These are phyloP conservation scores for Invenusta paracnida DNA, from an alignment of 2,888 invertebrate genomes.

Conservation along the genomic window DNA sequence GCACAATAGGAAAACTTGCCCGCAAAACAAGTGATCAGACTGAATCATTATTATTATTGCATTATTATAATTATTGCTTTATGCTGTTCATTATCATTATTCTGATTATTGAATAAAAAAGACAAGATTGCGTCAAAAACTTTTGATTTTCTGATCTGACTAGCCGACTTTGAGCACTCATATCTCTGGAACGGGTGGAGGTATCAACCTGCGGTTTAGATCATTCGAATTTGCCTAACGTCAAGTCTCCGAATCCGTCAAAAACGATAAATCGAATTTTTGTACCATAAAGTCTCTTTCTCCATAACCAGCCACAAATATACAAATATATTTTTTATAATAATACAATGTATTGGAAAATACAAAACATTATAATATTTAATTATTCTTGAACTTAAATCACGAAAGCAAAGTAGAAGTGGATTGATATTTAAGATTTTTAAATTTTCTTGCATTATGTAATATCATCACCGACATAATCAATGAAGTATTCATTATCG, in stretches of 20 bases:
- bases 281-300: slow-evolving; percentile 16
- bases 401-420: too few species aligned
- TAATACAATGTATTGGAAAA: background rate
- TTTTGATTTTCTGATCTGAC: slow-evolving; percentile 21
- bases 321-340: background rate
- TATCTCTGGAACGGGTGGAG: slow-evolving; percentile 29
- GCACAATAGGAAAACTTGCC: background rate
- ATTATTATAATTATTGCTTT: slow-evolving; percentile 25
- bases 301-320: slow-evolving; percentile 15
- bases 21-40: slow-evolving; percentile 17
- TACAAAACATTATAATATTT: background rate
- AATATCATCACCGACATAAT: too few species aligned
- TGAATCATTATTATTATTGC: slow-evolving; percentile 29
- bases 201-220: slow-evolving; percentile 29
- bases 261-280: slow-evolving; percentile 21
- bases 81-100: slow-evolving; percentile 29
- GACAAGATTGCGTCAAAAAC: slow-evolving; percentile 27
- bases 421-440: too few species aligned
- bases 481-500: too few species aligned
- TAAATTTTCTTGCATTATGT: too few species aligned
- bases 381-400: too few species aligned
- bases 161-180: slow-evolving; percentile 21
- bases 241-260: slow-evolving; percentile 25
- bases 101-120: slow-evolving; percentile 29
- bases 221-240: slow-evolving; percentile 26